Percentiles rank a stretch among this genome's conserved stretches.
These are phyloP conservation scores for Blennius ocellaris DNA, from an alignment of 2,113 vertebrate genomes.

Conservation along the genomic window DNA sequence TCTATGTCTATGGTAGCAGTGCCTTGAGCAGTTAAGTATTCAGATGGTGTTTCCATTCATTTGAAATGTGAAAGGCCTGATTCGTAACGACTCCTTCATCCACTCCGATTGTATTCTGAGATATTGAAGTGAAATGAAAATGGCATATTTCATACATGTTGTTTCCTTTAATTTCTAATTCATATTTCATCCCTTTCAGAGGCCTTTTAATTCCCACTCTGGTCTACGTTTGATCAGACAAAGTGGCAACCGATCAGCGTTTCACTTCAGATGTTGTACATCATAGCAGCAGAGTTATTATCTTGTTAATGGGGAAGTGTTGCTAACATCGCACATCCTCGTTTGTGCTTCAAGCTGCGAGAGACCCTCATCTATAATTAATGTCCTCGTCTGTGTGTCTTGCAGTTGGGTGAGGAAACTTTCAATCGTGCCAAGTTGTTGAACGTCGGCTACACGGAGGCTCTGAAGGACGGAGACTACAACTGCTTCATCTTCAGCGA, in stretches of 20 bases:
- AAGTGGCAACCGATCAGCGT: neutral
- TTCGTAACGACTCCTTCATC: neutral
- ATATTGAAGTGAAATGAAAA: neutral
- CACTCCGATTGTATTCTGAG: neutral
- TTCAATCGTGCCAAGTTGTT: slow-evolving; percentile 97
- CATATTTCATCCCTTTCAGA: neutral
- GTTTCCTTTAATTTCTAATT: neutral
- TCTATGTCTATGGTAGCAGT: slow-evolving; percentile 2
- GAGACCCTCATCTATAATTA: neutral
- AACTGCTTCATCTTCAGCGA: slow-evolving; percentile 99
- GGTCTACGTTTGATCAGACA: neutral
- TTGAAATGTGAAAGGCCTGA: slow-evolving; percentile 13
- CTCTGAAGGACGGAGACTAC: slow-evolving; percentile 91
- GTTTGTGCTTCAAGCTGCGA: neutral
- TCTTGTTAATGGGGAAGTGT: neutral
- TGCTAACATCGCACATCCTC: neutral
- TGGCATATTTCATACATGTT: neutral
- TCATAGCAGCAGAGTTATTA: neutral
- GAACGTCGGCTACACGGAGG: slow-evolving; percentile 95
- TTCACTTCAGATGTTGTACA: neutral
- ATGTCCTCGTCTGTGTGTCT: neutral
- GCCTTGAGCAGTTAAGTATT: neutral
- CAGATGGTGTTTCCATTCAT: neutral
- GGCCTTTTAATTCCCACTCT: neutral
- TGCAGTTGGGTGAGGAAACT: slow-evolving; percentile 94